Evolutionary conservation across 1,140 invertebrate genomes (phyloP), one percentile per base, ranked within the genome.

Genomic region (Nomia melanderi): DNA sequence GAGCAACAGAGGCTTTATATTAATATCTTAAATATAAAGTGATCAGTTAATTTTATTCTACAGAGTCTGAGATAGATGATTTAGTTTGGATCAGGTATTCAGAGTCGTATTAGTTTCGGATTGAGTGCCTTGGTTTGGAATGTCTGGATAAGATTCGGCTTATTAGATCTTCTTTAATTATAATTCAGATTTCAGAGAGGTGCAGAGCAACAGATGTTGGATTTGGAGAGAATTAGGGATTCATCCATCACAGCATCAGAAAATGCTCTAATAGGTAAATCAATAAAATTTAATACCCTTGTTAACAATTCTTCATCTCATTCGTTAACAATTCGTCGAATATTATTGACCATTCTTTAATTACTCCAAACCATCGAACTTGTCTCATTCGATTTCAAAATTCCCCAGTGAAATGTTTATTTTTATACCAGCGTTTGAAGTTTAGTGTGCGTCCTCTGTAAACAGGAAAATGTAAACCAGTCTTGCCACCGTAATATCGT

Each of bases 401-500:
- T 14, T 8, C 6, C n/a, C 23, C 14, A 11, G 23, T 17, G 20
- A 36, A 41, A 36, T 56, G 47, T 71, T 77, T 77, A 71, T 77
- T 62, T 71, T 60, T 62, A n/a, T 70, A 60, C 9, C 17, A 33
- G n/a, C 25, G 25, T 41, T 31, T 53, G 66, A 82, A 76, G 56
- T 73, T 50, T 9, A 41, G 33, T 25, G 25, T 77, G 31, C 33
- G 27, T 75, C n/a, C 23, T 31, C 36, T 54, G 44, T 78, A 75
- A 81, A 84, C 75, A 84, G 62, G 79, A 59, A 64, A 44, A 39
- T 14, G 33, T 50, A 12, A 9, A n/a, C 0, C 59, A 80, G 67
- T 39, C 12, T 27, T 27, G 31, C 64, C 73, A 83, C 66, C n/a
- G 25, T n/a, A 53, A 53, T 6, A n/a, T n/a, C n/a, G 71, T 50